Percentiles rank a stretch among this genome's conserved stretches.
These are phyloP conservation scores for Nipponia nippon DNA, from an alignment of 2,113 vertebrate species.

Conservation along the genomic window DNA sequence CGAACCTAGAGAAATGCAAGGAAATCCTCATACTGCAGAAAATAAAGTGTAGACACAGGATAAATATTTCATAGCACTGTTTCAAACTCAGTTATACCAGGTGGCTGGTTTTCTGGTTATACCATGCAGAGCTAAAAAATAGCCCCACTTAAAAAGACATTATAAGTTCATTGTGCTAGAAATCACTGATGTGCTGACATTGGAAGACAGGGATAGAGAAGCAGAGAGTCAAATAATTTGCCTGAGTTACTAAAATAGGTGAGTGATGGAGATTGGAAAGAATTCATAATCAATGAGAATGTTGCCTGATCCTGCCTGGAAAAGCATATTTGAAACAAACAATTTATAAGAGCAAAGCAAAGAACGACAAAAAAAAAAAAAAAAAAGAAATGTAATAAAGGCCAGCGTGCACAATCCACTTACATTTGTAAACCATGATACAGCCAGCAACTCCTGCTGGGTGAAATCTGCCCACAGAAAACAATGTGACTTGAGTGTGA, in stretches of 20 bases:
- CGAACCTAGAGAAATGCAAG: neutral
- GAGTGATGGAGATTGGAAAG: neutral
- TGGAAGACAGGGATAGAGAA: neutral
- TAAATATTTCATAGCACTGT: neutral
- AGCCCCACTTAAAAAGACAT: neutral
- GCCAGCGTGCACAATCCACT: rapidly evolving
- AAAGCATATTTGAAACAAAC: neutral
- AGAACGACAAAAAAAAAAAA: neutral
- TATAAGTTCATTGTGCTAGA: neutral
- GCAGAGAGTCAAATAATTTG: neutral
- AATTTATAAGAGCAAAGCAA: neutral
- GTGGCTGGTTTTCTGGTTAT: neutral
- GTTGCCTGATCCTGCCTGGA: neutral
- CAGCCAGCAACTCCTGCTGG: conserved; percentile 8
- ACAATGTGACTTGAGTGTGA: conserved; percentile 41
- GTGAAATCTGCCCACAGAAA: conserved; percentile 33
- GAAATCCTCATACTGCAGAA: neutral
- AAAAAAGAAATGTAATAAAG: neutral
- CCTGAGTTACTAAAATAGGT: neutral
- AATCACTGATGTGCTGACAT: neutral
- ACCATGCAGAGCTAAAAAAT: neutral
- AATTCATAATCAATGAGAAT: neutral
- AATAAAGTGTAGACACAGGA: neutral
- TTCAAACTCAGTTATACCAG: neutral
- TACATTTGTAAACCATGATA: neutral